Conservation (phyloP, 64 coral and sea anemone species). For the Porites australiensis region DNA sequence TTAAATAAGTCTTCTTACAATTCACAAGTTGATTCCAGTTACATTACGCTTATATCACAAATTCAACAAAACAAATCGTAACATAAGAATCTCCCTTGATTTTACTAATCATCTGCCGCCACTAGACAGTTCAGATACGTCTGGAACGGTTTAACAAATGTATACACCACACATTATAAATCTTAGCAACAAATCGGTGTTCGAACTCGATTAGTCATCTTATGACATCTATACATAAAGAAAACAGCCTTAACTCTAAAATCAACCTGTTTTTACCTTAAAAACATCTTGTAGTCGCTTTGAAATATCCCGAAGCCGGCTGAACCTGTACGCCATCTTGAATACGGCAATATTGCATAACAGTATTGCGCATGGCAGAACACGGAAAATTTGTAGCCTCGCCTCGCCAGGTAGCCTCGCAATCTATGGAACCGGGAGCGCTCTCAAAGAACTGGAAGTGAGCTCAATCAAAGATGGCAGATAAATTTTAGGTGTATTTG, state of each 20-base stretch:
- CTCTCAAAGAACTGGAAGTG: not conserved
- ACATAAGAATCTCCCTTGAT: no score
- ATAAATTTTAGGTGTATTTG: not conserved
- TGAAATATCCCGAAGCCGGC: slow-evolving; percentile 76
- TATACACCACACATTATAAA: no score
- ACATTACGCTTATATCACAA: no score
- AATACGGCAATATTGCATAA: slow-evolving; percentile 39
- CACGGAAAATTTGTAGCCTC: not conserved
- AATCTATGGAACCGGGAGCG: not conserved
- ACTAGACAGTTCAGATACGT: no score
- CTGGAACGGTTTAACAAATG: no score
- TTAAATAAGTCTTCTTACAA: no score
- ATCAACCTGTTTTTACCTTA: slow-evolving; percentile 67
- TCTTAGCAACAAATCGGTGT: not conserved
- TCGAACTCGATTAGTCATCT: not conserved
- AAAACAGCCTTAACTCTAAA: not conserved
- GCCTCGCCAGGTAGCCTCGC: not conserved
- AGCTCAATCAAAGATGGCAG: slow-evolving; percentile 11
- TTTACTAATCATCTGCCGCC: no score
- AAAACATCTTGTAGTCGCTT: slow-evolving; percentile 77
- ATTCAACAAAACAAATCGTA: no score
- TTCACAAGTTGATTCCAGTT: no score
- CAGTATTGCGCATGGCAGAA: slow-evolving; percentile 18
- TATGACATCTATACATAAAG: not conserved
- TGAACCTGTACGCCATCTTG: slow-evolving; percentile 94